A percentile compares a stretch with the other conserved stretches of the same genome.
Conservation (phyloP, 1,140 invertebrate species). For the Zaprionus ghesquierei region DNA sequence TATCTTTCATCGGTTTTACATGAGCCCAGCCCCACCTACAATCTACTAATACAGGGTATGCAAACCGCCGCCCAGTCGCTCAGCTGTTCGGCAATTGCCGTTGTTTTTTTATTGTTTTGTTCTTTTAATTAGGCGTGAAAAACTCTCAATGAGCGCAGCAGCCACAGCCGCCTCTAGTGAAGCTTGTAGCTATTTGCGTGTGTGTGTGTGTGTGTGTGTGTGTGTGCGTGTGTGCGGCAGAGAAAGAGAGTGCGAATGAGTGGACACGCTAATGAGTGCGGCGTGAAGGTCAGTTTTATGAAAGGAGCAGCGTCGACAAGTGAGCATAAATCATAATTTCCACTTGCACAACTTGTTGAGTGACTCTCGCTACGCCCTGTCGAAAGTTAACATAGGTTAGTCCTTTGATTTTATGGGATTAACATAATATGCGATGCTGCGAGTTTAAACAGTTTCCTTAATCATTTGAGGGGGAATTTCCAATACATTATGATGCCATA, state of each 20-base stretch:
- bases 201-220: conserved; percentile 10
- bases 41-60: background rate
- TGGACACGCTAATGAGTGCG: conserved; percentile 29
- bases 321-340: conserved; percentile 2
- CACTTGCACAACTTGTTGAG: conserved; percentile 29
- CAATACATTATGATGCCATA: too few species aligned
- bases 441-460: too few species aligned
- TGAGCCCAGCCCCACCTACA: background rate
- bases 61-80: conserved; percentile 1
- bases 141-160: conserved; percentile 40
- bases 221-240: background rate
- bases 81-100: conserved; percentile 33
- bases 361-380: background rate
- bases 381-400: background rate
- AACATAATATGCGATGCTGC: too few species aligned
- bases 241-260: conserved; percentile 15
- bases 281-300: conserved; percentile 32
- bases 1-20: background rate
- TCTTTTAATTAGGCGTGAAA: conserved; percentile 69
- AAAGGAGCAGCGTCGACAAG: background rate
- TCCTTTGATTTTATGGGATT: background rate
- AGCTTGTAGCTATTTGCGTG: conserved; percentile 17
- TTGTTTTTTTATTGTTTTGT: conserved; percentile 21
- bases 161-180: background rate
- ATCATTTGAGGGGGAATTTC: too few species aligned